phyloP scores from a whole-genome alignment of 2,888 invertebrate species.

The Cantharis flavilabris region DNA sequence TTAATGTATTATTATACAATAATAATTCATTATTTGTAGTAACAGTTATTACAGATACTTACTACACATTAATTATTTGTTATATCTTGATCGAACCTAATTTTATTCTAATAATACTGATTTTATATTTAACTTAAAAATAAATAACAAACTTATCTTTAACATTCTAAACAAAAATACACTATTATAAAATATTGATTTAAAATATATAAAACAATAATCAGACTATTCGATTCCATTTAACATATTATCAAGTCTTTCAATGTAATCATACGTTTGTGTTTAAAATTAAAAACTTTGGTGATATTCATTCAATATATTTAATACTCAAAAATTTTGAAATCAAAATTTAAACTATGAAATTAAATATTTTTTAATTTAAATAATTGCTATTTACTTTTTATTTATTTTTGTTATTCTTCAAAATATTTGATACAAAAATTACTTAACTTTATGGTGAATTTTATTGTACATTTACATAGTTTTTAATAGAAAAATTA shows the following conservation, averaged over 20 bases:
- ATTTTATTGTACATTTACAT: background rate
- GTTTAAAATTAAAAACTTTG: background rate
- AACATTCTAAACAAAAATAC: background rate
- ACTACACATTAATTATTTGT: slow-evolving; percentile 21
- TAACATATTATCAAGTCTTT: background rate
- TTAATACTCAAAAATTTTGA: background rate
- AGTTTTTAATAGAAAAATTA: background rate
- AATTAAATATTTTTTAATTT: background rate
- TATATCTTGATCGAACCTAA: slow-evolving; percentile 17
- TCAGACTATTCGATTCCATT: slow-evolving; percentile 4
- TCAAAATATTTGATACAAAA: background rate
- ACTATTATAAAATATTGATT: slow-evolving; percentile 3
- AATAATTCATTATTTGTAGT: background rate
- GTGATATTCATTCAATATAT: background rate
- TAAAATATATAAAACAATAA: background rate
- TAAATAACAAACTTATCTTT: background rate
- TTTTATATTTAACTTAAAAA: slow-evolving; percentile 13
- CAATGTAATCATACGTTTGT: background rate
- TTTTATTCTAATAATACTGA: slow-evolving; percentile 19
- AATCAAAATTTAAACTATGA: background rate
- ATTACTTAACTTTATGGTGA: background rate
- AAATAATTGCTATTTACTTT: background rate
- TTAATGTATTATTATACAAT: background rate
- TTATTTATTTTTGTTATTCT: background rate
- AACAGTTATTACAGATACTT: background rate